Evolutionary conservation across 2,888 invertebrate genomes (phyloP).

Genomic region (Andrena dorsata): DNA sequence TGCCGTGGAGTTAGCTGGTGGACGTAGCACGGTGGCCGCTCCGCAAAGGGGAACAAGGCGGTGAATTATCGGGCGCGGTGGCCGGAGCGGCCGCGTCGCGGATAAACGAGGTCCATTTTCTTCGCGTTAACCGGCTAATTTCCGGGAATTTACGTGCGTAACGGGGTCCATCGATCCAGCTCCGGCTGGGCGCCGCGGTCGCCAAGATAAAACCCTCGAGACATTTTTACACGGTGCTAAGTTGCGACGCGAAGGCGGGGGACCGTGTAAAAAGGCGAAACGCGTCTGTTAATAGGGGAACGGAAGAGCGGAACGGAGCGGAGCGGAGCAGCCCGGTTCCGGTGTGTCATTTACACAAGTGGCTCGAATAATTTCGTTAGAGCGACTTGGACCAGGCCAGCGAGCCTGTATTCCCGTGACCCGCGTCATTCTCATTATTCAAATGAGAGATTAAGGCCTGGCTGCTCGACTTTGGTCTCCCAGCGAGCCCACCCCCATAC

Average conservation of each 20-base stretch:
- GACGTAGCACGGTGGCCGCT: background rate
- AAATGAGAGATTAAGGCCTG: conserved; percentile 73
- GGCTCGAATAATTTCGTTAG: conserved; percentile 56
- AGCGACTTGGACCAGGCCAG: conserved; percentile 21
- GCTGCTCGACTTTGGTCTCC: conserved; percentile 52
- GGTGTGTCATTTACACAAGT: conserved; percentile 55
- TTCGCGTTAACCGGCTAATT: conserved; percentile 23
- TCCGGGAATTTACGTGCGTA: conserved; percentile 9
- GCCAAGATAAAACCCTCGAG: conserved; percentile 13
- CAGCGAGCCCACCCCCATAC: background rate
- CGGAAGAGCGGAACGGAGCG: background rate
- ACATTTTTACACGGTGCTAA: conserved; percentile 7
- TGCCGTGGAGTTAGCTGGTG: background rate
- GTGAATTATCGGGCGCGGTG: background rate
- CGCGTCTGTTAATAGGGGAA: conserved; percentile 32
- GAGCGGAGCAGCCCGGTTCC: background rate
- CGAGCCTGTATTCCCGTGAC: conserved; percentile 44
- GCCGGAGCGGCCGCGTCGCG: background rate
- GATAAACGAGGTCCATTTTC: background rate
- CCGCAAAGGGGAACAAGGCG: background rate
- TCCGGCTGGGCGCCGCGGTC: too few species aligned
- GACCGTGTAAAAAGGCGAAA: conserved; percentile 36
- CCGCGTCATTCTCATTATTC: conserved; percentile 70
- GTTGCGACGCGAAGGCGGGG: background rate
- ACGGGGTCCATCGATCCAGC: background rate